These are phyloP conservation scores for Sterrhoptilus dennistouni DNA, from an alignment of 2,113 vertebrate species.

Conservation along the genomic window DNA sequence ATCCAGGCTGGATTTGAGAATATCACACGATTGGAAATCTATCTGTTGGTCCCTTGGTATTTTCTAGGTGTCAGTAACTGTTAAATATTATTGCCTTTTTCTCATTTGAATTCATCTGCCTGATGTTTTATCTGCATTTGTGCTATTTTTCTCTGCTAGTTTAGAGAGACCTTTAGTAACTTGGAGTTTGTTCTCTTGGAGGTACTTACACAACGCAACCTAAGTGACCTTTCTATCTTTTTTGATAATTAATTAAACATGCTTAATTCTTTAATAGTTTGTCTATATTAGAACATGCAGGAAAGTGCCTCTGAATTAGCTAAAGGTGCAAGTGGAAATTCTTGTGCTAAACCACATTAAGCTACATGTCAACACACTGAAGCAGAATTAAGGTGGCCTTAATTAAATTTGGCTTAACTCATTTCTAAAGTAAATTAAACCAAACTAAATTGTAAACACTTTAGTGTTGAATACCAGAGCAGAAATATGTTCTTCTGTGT, in stretches of 20 bases:
- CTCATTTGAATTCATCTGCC: not conserved
- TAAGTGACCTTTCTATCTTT: not conserved
- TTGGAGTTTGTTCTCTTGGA: not conserved
- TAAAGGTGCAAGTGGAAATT: conserved; percentile 11
- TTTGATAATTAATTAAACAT: conserved; percentile 33
- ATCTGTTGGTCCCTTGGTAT: not conserved
- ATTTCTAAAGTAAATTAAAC: conserved; percentile 58
- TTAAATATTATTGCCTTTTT: conserved; percentile 1
- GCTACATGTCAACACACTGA: conserved; percentile 41
- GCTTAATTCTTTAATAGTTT: conserved; percentile 28
- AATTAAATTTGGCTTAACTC: conserved; percentile 63
- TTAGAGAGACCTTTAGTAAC: not conserved
- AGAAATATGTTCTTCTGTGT: not conserved
- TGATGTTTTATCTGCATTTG: not conserved
- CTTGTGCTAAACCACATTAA: conserved; percentile 56
- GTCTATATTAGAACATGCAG: not conserved
- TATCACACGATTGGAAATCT: not conserved
- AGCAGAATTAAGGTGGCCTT: conserved; percentile 44
- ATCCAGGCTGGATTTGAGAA: not conserved
- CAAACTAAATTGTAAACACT: conserved; percentile 36
- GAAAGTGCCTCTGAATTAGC: conserved; percentile 7
- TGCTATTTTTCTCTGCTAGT: not conserved
- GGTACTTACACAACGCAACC: not conserved
- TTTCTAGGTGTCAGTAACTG: not conserved
- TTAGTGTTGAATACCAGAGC: not conserved